These are phyloP conservation scores for Dolomedes plantarius DNA, from an alignment of 2,888 invertebrate species.

Conservation along the genomic window DNA sequence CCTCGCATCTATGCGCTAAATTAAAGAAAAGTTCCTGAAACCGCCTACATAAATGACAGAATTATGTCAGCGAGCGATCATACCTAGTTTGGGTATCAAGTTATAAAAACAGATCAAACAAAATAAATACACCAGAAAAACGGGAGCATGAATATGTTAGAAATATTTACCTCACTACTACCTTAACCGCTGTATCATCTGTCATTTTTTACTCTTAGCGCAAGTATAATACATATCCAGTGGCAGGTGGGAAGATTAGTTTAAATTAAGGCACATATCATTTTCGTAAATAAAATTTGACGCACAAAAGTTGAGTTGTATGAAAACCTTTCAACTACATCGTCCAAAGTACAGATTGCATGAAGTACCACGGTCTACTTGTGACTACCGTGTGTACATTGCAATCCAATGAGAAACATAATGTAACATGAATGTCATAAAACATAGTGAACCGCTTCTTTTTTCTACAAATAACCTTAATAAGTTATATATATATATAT, in stretches of 20 bases:
- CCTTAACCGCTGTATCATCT: slow-evolving; percentile 67
- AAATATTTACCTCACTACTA: slow-evolving; percentile 58
- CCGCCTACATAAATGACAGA: slow-evolving; percentile 57
- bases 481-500: too few relatives aligned
- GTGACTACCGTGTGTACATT: too few relatives aligned
- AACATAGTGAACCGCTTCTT: too few relatives aligned
- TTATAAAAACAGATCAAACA: not conserved
- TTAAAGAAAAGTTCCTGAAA: not conserved
- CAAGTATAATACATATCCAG: slow-evolving; percentile 33
- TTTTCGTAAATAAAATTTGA: slow-evolving; percentile 25
- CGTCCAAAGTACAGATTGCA: too few relatives aligned
- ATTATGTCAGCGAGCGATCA: slow-evolving; percentile 34
- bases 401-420: too few relatives aligned
- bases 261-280: slow-evolving; percentile 68
- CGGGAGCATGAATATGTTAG: not conserved
- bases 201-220: slow-evolving; percentile 43
- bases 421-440: too few relatives aligned
- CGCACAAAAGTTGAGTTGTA: slow-evolving; percentile 13
- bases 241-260: slow-evolving; percentile 62
- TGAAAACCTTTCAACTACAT: too few relatives aligned
- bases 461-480: too few relatives aligned
- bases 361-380: too few relatives aligned
- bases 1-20: too few relatives aligned
- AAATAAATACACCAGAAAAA: not conserved
- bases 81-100: slow-evolving; percentile 42